Conservation (phyloP, 2,888 invertebrate species). For the Apantesis nais region DNA sequence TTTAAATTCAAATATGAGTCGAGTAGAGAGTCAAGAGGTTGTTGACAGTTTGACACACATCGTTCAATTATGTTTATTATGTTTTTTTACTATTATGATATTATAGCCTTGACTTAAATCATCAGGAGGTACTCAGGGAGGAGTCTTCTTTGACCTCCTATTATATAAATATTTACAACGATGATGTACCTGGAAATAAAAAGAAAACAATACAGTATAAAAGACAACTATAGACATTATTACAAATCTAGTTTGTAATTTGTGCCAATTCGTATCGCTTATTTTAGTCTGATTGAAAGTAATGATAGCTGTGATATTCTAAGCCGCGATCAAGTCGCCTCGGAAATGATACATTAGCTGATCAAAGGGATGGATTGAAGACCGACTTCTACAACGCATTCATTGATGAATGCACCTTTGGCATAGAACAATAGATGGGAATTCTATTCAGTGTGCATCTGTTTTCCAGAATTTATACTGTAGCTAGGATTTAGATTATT, state of each 20-base stretch:
- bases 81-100: too few relatives aligned
- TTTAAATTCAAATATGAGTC: too few relatives aligned
- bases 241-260: not conserved
- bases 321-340: not conserved
- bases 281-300: not conserved
- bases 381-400: not conserved
- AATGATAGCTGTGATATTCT: not conserved
- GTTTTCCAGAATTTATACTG: not conserved
- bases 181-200: too few relatives aligned
- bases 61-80: too few relatives aligned
- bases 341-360: constrained; percentile 14
- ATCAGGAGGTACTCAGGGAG: too few relatives aligned
- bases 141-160: too few relatives aligned
- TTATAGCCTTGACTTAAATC: too few relatives aligned
- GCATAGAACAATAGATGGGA: not conserved
- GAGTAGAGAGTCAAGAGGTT: too few relatives aligned
- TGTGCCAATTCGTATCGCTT: too few relatives aligned
- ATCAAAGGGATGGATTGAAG: constrained; percentile 16
- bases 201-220: not conserved
- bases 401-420: constrained; percentile 8
- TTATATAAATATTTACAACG: too few relatives aligned
- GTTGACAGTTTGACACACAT: too few relatives aligned
- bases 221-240: not conserved
- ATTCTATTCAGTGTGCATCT: not conserved
- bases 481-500: not conserved